Conservation (phyloP, 2,113 vertebrate species). For the Platycercus adscitus region DNA sequence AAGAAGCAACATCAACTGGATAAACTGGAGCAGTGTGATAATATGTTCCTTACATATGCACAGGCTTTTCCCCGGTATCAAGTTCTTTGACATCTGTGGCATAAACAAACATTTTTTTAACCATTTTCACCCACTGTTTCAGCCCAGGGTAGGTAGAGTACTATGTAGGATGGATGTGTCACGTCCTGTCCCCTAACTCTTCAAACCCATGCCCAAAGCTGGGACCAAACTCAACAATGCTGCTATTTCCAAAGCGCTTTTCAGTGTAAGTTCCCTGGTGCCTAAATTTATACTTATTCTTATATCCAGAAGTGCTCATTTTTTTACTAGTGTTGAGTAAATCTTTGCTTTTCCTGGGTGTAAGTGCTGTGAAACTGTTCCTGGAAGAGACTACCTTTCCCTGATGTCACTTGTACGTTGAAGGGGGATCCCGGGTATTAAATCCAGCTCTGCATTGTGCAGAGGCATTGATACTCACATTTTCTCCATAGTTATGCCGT, state of each 20-base stretch:
- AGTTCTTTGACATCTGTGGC: not conserved
- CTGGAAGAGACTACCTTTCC: not conserved
- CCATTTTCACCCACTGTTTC: not conserved
- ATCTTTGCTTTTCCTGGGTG: not conserved
- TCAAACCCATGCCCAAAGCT: not conserved
- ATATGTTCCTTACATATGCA: not conserved
- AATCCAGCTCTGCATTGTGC: not conserved
- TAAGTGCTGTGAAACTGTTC: not conserved
- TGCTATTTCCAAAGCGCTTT: not conserved
- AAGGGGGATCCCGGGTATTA: not conserved
- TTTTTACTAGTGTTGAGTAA: not conserved
- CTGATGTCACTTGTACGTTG: not conserved
- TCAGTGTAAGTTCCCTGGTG: not conserved
- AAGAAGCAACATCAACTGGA: not conserved
- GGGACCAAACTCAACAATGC: not conserved
- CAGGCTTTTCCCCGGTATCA: not conserved
- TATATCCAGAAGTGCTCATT: not conserved
- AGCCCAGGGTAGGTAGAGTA: not conserved
- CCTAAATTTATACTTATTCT: not conserved
- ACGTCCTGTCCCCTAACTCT: fast-evolving
- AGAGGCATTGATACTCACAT: not conserved
- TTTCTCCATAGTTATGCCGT: not conserved
- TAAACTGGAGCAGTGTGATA: not conserved
- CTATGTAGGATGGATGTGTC: not conserved
- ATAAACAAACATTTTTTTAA: not conserved